Evolutionary conservation across 2,888 invertebrate species (phyloP), one percentile per base, ranked within the genome.

Genomic region (Diarsia rubi): DNA sequence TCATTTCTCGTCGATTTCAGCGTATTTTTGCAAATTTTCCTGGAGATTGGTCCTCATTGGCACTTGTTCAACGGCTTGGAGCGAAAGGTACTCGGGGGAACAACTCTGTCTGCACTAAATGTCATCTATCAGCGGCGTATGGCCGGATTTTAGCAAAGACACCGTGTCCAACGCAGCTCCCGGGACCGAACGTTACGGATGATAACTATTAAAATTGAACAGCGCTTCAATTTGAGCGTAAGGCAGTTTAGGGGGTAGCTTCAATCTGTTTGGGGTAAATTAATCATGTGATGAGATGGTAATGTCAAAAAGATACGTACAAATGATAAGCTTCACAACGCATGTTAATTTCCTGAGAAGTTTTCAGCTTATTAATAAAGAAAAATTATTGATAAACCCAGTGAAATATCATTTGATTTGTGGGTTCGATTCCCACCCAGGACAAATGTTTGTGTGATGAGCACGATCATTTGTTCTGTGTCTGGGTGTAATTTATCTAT

Each of bases 91-190:
- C 96, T 94, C 95, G 77, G 82, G 96, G 95, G 96, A 91, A 91
- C 94, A 90, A 95, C 95, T 95, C 91, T 91, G 93, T 95, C 93
- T 94, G 92, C 92, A 91, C 93, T 93, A 93, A 95, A 94, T 93
- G 92, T 91, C 93, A 95, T 95, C 94, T 94, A 95, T 95, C 95
- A 94, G 91, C 85, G 84, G 86, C 86, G 89, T 91, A 91, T 91
- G 57, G 90, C 91, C 91, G 91, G 92, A 92, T 93, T 94, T 94
- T 92, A 92, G 91, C 89, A 89, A 90, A 90, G 88, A 90, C 87
- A 90, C 89, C 91, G 91, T 90, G 92, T 93, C 92, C 88, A 92
- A 93, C 92, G 91, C 89, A 91, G 83, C 94, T 91, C 93, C 54
- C 75, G 93, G 93, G 94, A 93, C 87, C 88, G 81, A 89, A 83